These are phyloP conservation scores for Gobionotothen gibberifrons DNA, from an alignment of 2,797 vertebrate species.

Conservation along the genomic window DNA sequence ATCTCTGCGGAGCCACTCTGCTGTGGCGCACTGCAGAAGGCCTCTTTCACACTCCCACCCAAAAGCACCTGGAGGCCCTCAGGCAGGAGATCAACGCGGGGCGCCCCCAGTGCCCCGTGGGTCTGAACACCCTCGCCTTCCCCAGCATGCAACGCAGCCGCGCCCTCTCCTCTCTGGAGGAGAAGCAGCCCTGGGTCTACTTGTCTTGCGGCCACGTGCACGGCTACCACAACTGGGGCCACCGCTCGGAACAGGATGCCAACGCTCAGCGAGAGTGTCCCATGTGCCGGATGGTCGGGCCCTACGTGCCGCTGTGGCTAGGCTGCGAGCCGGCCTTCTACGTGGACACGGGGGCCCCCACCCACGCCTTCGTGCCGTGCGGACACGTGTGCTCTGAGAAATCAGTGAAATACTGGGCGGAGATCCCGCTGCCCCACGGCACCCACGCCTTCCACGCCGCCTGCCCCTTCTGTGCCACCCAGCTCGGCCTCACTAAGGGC, in stretches of 20 bases:
- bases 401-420: conserved; percentile 96
- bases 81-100: conserved; percentile 98
- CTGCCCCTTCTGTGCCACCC: conserved; percentile 96
- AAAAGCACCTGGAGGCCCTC: conserved; percentile 97
- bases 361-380: conserved; percentile 94
- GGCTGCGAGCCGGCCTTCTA: conserved; percentile 97
- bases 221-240: conserved; percentile 97
- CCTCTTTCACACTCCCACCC: conserved; percentile 94
- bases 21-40: conserved; percentile 97
- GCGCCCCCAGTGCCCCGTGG: conserved; percentile 96
- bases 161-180: conserved; percentile 92
- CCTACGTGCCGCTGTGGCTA: conserved; percentile 96
- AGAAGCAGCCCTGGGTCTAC: conserved; percentile 98
- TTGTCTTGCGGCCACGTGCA: conserved; percentile 96
- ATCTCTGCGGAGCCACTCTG: conserved; percentile 96
- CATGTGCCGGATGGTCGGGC: conserved; percentile 95
- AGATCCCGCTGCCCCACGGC: conserved; percentile 97
- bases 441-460: conserved; percentile 98
- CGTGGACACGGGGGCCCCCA: conserved; percentile 93
- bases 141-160: conserved; percentile 97
- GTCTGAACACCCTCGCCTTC: conserved; percentile 96
- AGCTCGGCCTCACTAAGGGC: conserved; percentile 91
- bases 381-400: conserved; percentile 99
- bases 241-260: conserved; percentile 91
- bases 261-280: conserved; percentile 92